Evolutionary conservation across 2,888 invertebrate species (phyloP), one percentile per base, ranked within the genome.

Genomic region (Drosophila demipolita): DNA sequence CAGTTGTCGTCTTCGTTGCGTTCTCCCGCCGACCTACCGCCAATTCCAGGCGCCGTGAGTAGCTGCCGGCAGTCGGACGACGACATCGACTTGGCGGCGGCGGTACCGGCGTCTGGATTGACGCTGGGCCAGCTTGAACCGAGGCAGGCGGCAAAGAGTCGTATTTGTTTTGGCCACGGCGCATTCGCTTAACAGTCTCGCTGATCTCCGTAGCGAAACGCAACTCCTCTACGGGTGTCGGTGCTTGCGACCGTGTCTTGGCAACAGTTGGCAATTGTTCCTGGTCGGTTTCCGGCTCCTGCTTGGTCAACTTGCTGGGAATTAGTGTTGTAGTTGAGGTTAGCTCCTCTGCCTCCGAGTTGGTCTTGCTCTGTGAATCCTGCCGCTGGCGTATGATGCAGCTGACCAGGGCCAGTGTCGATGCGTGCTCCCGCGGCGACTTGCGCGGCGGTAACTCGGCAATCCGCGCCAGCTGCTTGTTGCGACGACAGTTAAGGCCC

Each of bases 401-500:
- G 48, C 96, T 96, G 4, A 97, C 95, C 66, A 97, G 96, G 0
- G 97, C 97, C 69, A 97, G 93, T 0, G 98, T 98, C 0, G 97
- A 97, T 0, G 97, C 97, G 91, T 98, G 97, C 91, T 97, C 97
- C 29, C 98, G 94, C 0, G 98, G 98, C 0, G 97, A 97, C 90
- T 97, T 97, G 48, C 98, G 94, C 0, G 97, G 96, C 59, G 93
- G 91, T 70, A 93, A 77, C 58, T 93, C 93, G 26, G 55, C 85
- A 5, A 91, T 80, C 66, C 92, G 79, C 11, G 90, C 88, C 40
- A 92, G 63, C 63, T 91, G 90, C 57, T 92, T 92, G 45, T 91
- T 89, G 15, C 90, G 87, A 36, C 83, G 86, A 40, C 83, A 90
- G 38, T 80, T 82, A 42, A 74, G 80, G 45, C 83, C 82, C 42